phyloP scores from a whole-genome alignment of 2,888 invertebrate species.

The Troides oblongomaculatus region DNA sequence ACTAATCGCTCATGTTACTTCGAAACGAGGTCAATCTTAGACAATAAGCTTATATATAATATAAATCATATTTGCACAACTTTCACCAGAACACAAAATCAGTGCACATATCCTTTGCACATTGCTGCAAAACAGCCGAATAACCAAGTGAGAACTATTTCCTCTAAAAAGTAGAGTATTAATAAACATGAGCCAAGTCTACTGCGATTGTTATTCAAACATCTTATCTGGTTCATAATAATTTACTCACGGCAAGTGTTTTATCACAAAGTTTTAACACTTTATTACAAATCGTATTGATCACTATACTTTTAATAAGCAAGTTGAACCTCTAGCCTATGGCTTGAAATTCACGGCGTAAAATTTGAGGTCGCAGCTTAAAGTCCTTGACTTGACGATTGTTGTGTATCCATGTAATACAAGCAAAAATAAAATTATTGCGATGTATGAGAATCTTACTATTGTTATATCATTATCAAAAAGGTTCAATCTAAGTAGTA shows the following conservation, averaged over 20 bases:
- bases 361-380: neutral
- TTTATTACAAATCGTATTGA: too few relatives aligned
- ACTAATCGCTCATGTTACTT: neutral
- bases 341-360: too few relatives aligned
- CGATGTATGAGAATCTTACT: neutral
- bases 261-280: too few relatives aligned
- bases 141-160: neutral
- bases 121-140: neutral
- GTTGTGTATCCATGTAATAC: neutral
- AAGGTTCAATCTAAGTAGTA: neutral
- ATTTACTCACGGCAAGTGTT: too few relatives aligned
- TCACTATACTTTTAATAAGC: too few relatives aligned
- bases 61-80: neutral
- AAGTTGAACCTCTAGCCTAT: too few relatives aligned
- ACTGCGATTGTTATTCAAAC: neutral
- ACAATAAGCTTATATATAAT: neutral
- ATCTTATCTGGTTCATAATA: neutral
- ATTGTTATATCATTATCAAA: neutral
- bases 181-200: too few relatives aligned
- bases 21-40: conserved; percentile 1
- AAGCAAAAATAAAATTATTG: neutral
- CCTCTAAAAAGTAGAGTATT: neutral
- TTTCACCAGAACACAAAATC: neutral
- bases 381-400: neutral
- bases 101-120: neutral